These are phyloP conservation scores for Poecilus cupreus DNA, from an alignment of 2,888 invertebrate species.

Conservation along the genomic window DNA sequence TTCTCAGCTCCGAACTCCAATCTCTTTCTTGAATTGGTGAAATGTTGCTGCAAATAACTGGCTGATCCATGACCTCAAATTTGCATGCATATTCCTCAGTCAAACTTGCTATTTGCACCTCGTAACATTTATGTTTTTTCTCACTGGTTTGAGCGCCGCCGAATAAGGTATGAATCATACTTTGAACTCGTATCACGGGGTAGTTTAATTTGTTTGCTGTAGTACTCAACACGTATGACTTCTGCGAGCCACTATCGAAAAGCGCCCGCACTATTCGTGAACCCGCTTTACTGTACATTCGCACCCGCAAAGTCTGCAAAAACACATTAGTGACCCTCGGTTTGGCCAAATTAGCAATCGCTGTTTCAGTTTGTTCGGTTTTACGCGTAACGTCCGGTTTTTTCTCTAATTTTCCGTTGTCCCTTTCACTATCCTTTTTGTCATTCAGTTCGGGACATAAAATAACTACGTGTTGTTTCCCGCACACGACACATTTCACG, in stretches of 20 bases:
- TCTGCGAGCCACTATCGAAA: slow-evolving; percentile 17
- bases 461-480: slow-evolving; percentile 62
- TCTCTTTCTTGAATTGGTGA: background rate
- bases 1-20: slow-evolving; percentile 18
- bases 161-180: slow-evolving; percentile 1
- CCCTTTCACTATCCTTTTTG: slow-evolving; percentile 5
- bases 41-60: slow-evolving; percentile 1
- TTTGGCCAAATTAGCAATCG: background rate
- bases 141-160: slow-evolving; percentile 54
- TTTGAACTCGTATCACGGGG: too few relatives aligned
- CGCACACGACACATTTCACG: slow-evolving; percentile 63
- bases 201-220: too few relatives aligned
- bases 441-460: slow-evolving; percentile 62
- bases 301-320: slow-evolving; percentile 35
- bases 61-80: slow-evolving; percentile 42
- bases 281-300: background rate
- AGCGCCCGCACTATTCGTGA: background rate
- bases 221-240: slow-evolving; percentile 6
- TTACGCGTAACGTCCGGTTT: slow-evolving; percentile 33
- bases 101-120: background rate
- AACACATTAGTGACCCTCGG: slow-evolving; percentile 40
- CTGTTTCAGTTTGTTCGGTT: slow-evolving; percentile 28
- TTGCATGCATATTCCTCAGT: background rate
- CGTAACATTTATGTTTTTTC: slow-evolving; percentile 41
- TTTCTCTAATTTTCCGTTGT: background rate